Conservation (phyloP, 2,888 invertebrate genomes). For the Drosophila peninsularis region DNA sequence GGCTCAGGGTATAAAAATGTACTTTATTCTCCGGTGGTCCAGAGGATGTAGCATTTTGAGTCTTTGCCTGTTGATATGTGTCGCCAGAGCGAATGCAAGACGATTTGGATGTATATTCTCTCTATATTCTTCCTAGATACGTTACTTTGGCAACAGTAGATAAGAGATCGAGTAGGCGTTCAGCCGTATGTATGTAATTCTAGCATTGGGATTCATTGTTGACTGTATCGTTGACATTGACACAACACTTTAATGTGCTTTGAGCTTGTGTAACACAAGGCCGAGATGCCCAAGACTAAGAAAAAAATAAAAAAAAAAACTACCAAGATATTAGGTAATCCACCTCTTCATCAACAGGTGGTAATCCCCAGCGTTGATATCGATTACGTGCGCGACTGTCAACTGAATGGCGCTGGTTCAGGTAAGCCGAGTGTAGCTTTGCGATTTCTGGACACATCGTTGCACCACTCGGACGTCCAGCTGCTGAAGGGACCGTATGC, state of each 20-base stretch:
- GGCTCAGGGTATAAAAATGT: too few species aligned
- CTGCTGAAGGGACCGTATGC: conserved; percentile 35
- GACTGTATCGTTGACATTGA: not conserved
- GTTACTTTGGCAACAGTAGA: not conserved
- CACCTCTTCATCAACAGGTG: not conserved
- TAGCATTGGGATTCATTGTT: not conserved
- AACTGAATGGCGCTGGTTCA: not conserved
- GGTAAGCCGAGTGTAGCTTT: conserved; percentile 22
- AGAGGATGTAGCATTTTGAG: too few species aligned
- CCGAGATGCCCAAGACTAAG: conserved; percentile 6
- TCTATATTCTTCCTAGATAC: too few species aligned
- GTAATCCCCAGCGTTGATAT: not conserved
- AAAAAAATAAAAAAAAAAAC: not conserved
- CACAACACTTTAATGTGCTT: not conserved
- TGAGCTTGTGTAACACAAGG: not conserved
- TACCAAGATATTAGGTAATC: not conserved
- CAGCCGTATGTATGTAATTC: not conserved
- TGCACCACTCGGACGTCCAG: conserved; percentile 48
- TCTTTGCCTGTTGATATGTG: too few species aligned
- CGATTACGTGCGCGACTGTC: not conserved
- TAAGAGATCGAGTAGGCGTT: not conserved
- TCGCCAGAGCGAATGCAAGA: too few species aligned
- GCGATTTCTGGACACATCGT: conserved; percentile 37
- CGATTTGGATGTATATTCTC: too few species aligned
- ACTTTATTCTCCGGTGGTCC: too few species aligned